Base-by-base conservation (phyloP, 1,140 invertebrate species). In the Psilanteris sp. region DNA sequence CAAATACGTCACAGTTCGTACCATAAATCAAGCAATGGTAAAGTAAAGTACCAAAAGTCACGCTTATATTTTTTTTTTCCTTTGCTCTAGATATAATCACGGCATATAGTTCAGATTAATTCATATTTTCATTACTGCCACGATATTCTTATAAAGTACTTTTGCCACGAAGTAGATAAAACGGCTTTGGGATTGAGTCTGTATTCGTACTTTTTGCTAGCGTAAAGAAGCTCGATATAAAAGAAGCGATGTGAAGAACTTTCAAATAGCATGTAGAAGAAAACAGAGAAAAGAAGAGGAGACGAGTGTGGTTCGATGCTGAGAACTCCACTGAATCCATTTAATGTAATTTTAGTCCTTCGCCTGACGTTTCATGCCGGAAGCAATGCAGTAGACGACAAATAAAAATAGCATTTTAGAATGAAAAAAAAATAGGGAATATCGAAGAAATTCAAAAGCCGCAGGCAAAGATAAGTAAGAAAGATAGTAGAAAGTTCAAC, bases 281-380 rank as follows among this genome's bases (percentile, higher is more conserved):
- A 31, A 62, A 44, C 16, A 22, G 55, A 29, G 26, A 34, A 20
- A 50, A 29, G 67, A 36, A 18, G 9, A 14, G 26, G 54, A 26
- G 44, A 4, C 29, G 27, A 31, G 31, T 11, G n/a, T n/a, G 48
- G 34, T n/a, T 29, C 31, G 27, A 44, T 15, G 44, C 27, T 22
- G 22, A 64, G 70, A 78, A 68, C 50, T 44, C 37, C 29, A 68
- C 41, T 79, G 78, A 81, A 80, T 79, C 36, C 64, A 46, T 77
- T 52, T 76, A 79, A 81, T 82, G 71, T 81, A 80, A 82, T 82
- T 82, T 72, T 76, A 48, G 32, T 52, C 52, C 52, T 71, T 75
- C 46, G 41, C 76, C 54, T 64, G 74, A 79, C 62, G 66, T 55
- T 68, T 67, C 43, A 16, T 68, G 48, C 59, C 66, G 37, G 57